These are phyloP conservation scores for Mimachlamys varia DNA, from an alignment of 2,888 invertebrate species.

Conservation along the genomic window DNA sequence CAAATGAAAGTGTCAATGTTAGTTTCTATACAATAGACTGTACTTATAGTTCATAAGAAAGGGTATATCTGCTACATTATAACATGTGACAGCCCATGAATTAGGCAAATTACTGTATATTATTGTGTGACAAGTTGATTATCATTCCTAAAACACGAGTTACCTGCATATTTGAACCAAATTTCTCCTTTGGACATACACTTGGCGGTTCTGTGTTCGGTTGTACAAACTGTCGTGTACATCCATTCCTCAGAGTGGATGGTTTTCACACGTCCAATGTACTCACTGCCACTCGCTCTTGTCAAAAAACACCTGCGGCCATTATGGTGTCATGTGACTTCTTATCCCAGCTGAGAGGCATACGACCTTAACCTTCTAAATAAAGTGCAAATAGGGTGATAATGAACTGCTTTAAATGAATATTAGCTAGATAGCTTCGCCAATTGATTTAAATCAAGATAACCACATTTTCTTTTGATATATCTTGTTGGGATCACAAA, in stretches of 20 bases:
- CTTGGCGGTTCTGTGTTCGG: slow-evolving; percentile 48
- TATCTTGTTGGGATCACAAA: neutral
- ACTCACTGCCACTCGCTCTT: slow-evolving; percentile 20
- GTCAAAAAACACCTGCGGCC: slow-evolving; percentile 34
- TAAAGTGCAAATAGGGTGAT: slow-evolving; percentile 28
- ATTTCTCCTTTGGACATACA: slow-evolving; percentile 57
- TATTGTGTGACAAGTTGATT: neutral
- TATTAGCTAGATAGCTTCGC: neutral
- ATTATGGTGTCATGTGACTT: slow-evolving; percentile 29
- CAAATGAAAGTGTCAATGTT: neutral
- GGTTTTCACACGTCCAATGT: slow-evolving; percentile 14
- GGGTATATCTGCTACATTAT: no score
- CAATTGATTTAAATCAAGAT: neutral
- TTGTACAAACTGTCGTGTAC: neutral
- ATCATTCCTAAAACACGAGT: neutral
- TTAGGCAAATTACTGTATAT: no score
- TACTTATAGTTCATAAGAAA: no score
- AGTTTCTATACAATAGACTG: no score
- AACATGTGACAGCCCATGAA: no score
- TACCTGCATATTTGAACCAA: slow-evolving; percentile 62
- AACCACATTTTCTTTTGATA: neutral
- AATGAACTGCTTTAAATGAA: neutral
- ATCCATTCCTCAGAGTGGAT: neutral
- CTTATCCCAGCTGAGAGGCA: slow-evolving; percentile 21
- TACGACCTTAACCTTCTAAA: slow-evolving; percentile 8